Evolutionary conservation across 2,797 vertebrate genomes (phyloP).

Genomic region (Sebastes cheni): DNA sequence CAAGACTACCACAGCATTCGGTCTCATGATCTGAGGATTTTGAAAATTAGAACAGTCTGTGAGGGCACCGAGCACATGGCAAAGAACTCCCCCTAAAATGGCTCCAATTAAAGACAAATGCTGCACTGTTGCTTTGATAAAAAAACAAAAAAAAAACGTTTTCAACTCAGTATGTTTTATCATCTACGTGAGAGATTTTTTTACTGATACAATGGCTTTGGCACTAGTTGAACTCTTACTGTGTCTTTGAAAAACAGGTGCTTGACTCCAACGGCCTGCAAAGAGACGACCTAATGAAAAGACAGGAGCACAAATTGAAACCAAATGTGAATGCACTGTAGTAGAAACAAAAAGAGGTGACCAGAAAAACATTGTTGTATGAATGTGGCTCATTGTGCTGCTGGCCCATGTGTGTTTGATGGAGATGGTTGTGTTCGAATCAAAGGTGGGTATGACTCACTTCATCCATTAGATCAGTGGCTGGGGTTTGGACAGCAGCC

Average conservation of each 20-base stretch:
- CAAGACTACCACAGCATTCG: constrained; percentile 57
- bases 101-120: constrained; percentile 73
- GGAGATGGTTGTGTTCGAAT: constrained; percentile 69
- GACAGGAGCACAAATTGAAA: constrained; percentile 58
- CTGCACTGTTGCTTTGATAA: constrained; percentile 56
- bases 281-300: constrained; percentile 59
- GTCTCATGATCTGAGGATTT: constrained; percentile 73
- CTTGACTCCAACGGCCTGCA: constrained; percentile 54
- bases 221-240: constrained; percentile 27
- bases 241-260: constrained; percentile 69
- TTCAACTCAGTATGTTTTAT: constrained; percentile 24
- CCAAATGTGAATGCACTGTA: constrained; percentile 57
- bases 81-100: constrained; percentile 69
- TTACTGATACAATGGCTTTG: constrained; percentile 32
- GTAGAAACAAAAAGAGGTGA: constrained; percentile 57
- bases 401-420: constrained; percentile 72
- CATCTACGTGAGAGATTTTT: constrained; percentile 42
- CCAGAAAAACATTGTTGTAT: constrained; percentile 59
- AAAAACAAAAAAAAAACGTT: background rate
- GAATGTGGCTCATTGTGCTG: constrained; percentile 72
- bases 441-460: constrained; percentile 84
- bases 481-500: constrained; percentile 80
- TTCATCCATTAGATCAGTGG: constrained; percentile 81
- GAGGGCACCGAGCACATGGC: constrained; percentile 74
- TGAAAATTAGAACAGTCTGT: constrained; percentile 79